Evolutionary conservation across 2,113 vertebrate species (phyloP), one percentile per base, ranked within the genome.

Genomic region (Gallinago jamesoni): DNA sequence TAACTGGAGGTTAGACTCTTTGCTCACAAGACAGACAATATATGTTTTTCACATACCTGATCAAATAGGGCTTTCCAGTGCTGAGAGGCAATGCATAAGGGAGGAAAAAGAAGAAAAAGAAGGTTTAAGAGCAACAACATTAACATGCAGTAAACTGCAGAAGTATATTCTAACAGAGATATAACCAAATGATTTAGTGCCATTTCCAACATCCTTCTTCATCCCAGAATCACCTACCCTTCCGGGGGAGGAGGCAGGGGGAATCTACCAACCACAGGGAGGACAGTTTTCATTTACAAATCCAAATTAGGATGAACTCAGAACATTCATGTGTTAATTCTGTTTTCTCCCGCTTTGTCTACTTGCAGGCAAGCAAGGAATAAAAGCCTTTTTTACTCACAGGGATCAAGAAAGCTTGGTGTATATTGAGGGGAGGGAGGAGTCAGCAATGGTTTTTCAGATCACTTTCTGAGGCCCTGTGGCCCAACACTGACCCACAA

Each of bases 11-110:
- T 91, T 79, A 94, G 55, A 74, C 50, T 72, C 84, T 84, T 89
- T 33, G 87, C 89, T 94, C 77, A 90, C 84, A 33, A 93, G 73
- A 95, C 94, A 95, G 68, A 94, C 70, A 96, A 92, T 74, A 57
- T 7, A 94, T 83, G 83, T 73, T 90, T 76, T 93, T 95, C 96
- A 97, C 97, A 94, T 98, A 99, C 99, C 98, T 99, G 98, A 97
- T 99, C 98, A 97, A 99, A 99, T 20, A 99, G 97, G 95, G 97
- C 97, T 98, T 99, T 99, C 99, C 99, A 99, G 97, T 98, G 98
- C 99, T 99, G 98, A 96, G 80, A 96, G 93, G 97, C 85, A 96
- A 96, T 16, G 97, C 96, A 79, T 94, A 92, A 94, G 73, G 89
- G 77, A 95, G 41, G 93, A 95, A 93, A 95, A 94, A 95, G 78